Evolutionary conservation across 2,888 invertebrate species (phyloP).

Genomic region (Uropetala carovei): DNA sequence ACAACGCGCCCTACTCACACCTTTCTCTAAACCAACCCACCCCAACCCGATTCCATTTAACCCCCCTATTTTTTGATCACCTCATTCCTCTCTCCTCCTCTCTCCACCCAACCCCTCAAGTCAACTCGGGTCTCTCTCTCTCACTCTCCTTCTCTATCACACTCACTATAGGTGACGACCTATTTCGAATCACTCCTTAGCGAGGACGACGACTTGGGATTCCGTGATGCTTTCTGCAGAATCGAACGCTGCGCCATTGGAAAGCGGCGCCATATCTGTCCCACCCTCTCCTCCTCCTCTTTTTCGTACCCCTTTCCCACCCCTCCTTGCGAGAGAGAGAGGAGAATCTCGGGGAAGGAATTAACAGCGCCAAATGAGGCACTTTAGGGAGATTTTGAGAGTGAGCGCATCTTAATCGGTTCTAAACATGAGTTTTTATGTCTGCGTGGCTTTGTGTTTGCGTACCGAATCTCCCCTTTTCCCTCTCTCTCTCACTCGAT

Average conservation of each 20-base stretch:
- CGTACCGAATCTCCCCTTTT: too few relatives aligned
- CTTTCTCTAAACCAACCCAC: too few relatives aligned
- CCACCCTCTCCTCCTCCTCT: too few relatives aligned
- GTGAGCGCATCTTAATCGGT: neutral
- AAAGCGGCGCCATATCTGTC: too few relatives aligned
- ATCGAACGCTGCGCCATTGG: constrained; percentile 14
- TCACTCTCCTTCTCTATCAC: too few relatives aligned
- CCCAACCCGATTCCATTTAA: too few relatives aligned
- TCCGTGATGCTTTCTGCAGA: constrained; percentile 23
- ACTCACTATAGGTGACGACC: neutral
- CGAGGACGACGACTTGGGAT: neutral
- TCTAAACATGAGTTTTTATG: neutral
- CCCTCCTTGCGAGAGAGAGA: neutral
- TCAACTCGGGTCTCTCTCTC: neutral
- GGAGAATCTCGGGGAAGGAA: neutral
- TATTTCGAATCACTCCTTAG: neutral
- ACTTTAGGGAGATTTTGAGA: neutral
- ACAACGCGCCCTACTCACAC: too few relatives aligned
- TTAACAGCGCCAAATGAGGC: neutral
- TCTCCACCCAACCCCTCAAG: neutral
- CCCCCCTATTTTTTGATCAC: too few relatives aligned
- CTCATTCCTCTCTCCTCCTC: neutral
- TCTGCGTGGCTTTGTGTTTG: too few relatives aligned
- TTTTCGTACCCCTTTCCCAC: neutral
- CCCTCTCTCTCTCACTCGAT: too few relatives aligned